Evolutionary conservation across 2,888 invertebrate genomes (phyloP).

Genomic region (Tethea ocularis): DNA sequence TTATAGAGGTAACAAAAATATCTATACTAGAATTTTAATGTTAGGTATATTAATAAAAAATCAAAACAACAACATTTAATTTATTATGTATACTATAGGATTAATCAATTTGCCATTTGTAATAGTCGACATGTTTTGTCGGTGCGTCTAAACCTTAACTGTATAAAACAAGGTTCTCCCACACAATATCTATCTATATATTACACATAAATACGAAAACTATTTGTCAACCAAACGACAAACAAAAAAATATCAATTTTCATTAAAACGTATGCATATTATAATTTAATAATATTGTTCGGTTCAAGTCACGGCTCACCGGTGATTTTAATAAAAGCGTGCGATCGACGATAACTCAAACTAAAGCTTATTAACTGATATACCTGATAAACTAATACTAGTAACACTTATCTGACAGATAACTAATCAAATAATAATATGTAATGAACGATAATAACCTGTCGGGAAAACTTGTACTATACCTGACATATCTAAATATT

Average conservation of each 20-base stretch:
- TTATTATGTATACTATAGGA: too few relatives aligned
- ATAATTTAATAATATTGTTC: conserved; percentile 34
- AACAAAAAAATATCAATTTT: conserved; percentile 33
- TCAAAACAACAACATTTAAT: too few relatives aligned
- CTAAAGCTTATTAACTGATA: conserved; percentile 43
- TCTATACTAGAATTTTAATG: too few relatives aligned
- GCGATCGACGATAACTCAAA: conserved; percentile 32
- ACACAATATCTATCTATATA: background rate
- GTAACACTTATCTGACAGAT: conserved; percentile 33
- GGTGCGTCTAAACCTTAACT: background rate
- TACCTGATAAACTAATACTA: conserved; percentile 34
- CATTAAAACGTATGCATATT: conserved; percentile 41
- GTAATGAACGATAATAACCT: conserved; percentile 38
- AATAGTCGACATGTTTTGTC: background rate
- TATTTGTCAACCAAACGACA: background rate
- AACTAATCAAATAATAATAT: conserved; percentile 47
- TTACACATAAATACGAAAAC: background rate
- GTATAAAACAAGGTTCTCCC: background rate
- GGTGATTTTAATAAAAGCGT: conserved; percentile 49
- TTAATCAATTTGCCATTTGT: too few relatives aligned
- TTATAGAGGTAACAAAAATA: too few relatives aligned
- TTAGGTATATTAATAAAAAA: too few relatives aligned
- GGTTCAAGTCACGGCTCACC: conserved; percentile 31
- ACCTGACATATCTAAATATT: background rate
- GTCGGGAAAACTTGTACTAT: conserved; percentile 19